These are phyloP conservation scores for Cryptus armator DNA, from an alignment of 2,888 invertebrate genomes.

Conservation along the genomic window DNA sequence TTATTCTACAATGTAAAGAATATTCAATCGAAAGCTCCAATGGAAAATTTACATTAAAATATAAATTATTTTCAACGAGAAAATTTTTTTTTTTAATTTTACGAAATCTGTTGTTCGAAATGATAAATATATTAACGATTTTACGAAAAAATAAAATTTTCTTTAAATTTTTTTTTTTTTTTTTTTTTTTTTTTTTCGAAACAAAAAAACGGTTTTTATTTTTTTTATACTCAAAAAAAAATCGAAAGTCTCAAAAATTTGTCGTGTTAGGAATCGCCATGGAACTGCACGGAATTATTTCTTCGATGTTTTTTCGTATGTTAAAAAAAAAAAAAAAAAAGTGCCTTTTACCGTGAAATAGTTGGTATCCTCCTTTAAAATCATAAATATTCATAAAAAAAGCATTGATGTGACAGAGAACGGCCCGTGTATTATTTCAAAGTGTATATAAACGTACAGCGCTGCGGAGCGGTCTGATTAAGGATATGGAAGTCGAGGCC, in stretches of 20 bases:
- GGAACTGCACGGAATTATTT: too few species aligned
- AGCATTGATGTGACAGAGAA: not conserved
- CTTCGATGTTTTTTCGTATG: too few species aligned
- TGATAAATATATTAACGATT: too few species aligned
- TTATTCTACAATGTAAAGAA: not conserved
- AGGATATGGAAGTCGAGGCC: constrained; percentile 67
- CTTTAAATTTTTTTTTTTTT: not conserved
- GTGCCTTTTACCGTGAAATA: too few species aligned
- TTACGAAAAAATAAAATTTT: too few species aligned
- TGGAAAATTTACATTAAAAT: too few species aligned
- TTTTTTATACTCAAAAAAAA: not conserved
- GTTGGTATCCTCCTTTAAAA: too few species aligned
- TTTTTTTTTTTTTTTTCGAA: not conserved
- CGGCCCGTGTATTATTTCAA: constrained; percentile 45
- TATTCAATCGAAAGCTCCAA: not conserved
- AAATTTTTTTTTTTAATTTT: too few species aligned
- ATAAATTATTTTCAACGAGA: too few species aligned
- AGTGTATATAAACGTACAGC: constrained; percentile 23
- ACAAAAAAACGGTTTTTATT: not conserved
- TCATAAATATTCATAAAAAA: not conserved
- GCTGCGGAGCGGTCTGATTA: constrained; percentile 67
- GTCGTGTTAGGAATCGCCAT: too few species aligned
- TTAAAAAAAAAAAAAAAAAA: too few species aligned
- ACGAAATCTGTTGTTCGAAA: not conserved
- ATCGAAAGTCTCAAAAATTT: not conserved